Percentiles rank a stretch among this genome's conserved stretches.
Conservation (phyloP, 2,113 vertebrate species). For the Theristicus caerulescens region DNA sequence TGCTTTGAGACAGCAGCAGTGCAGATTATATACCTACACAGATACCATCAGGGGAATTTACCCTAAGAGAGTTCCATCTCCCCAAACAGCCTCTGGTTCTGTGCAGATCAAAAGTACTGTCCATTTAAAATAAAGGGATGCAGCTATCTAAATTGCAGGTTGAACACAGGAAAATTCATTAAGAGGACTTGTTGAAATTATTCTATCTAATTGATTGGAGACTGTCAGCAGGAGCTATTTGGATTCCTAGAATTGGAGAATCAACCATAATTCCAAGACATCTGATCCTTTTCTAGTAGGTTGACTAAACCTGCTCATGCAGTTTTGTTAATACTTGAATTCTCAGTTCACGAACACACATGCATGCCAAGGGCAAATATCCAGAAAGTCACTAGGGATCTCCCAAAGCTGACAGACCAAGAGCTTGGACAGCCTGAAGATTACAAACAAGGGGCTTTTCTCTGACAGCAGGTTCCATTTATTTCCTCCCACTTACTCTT, state of each 20-base stretch:
- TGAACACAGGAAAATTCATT: conserved; percentile 17
- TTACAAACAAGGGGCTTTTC: conserved; percentile 30
- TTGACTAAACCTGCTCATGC: not conserved
- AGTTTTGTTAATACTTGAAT: not conserved
- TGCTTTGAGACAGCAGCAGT: not conserved
- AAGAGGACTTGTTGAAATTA: not conserved
- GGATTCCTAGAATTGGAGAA: not conserved
- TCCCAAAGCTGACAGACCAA: conserved; percentile 9
- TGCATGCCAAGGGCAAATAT: not conserved
- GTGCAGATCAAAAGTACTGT: conserved; percentile 5
- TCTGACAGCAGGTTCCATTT: conserved; percentile 39
- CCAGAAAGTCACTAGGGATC: not conserved
- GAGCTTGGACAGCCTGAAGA: conserved; percentile 3
- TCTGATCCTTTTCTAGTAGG: not conserved
- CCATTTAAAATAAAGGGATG: conserved; percentile 6
- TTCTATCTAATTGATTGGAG: not conserved
- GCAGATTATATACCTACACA: not conserved
- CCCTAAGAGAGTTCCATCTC: not conserved
- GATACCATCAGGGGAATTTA: not conserved
- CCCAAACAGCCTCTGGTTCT: not conserved
- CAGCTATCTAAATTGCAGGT: not conserved
- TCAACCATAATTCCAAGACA: not conserved
- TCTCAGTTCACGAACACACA: not conserved
- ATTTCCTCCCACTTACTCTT: conserved; percentile 41
- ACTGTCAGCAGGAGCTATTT: not conserved